Evolutionary conservation across 2,888 invertebrate species (phyloP), one percentile per base, ranked within the genome.

Genomic region (Cabera pusaria): DNA sequence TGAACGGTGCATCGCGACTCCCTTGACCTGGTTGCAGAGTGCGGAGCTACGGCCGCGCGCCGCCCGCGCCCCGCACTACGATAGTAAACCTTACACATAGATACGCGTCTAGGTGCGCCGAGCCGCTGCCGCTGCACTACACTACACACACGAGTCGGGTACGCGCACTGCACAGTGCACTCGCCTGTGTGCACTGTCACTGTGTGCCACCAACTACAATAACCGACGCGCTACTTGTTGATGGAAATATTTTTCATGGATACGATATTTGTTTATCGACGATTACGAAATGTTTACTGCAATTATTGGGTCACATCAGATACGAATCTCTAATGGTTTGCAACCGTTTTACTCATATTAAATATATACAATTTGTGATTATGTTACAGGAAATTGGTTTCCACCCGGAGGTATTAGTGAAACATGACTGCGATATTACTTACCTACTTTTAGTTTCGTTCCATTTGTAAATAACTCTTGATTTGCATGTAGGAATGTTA

Each of bases 1-100:
- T 73, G 81, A 83, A 75, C 84, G 84, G 80, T 87, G 88, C 87
- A 87, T 84, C 87, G 84, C 73, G 72, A 64, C 72, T 86, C 87
- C 87, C 87, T 87, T 88, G 88, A 88, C 88, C 87, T 72, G 78
- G 71, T 83, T 88, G 70, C 52, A 57, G 52, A 59, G n/a, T n/a
- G n/a, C n/a, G n/a, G n/a, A n/a, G n/a, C n/a, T n/a, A n/a, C n/a
- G n/a, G n/a, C n/a, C n/a, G n/a, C n/a, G n/a, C 59, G 49, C 47
- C 49, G 44, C 44, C 51, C 56, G 58, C 53, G 57, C 57, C 47
- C 53, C 71, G 70, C 76, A 72, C 78, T 74, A 69, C 73, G 72
- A 74, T 76, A 78, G 74, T 79, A 78, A 79, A 62, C 64, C 44
- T 37, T 61, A 72, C 74, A 77, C 71, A 75, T 67, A 71, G 70